A percentile compares a stretch with the other conserved stretches of the same genome.
phyloP scores from a whole-genome alignment of 2,113 vertebrate genomes.

The Nettapus auritus region DNA sequence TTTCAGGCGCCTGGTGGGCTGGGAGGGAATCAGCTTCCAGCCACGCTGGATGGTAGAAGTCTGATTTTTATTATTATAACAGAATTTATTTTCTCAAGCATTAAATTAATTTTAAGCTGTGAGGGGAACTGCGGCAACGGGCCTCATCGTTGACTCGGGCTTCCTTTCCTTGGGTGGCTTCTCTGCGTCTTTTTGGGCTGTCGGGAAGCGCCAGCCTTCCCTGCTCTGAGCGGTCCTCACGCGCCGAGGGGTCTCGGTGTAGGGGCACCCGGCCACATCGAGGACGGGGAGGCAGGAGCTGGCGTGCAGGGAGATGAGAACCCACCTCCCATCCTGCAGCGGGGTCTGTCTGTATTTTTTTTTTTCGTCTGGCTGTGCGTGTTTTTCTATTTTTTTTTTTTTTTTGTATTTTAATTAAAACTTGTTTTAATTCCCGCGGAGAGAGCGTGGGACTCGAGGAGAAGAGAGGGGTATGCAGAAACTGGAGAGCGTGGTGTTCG shows the following conservation, averaged over 20 bases:
- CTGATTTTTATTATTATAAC: constrained; percentile 12
- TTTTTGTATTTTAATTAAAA: constrained; percentile 36
- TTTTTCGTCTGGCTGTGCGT: constrained; percentile 48
- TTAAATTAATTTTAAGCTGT: constrained; percentile 51
- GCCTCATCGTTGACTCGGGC: constrained; percentile 23
- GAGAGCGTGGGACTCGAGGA: constrained; percentile 58
- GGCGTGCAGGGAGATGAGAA: constrained; percentile 39
- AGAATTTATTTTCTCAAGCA: constrained; percentile 63
- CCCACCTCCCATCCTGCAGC: constrained; percentile 18
- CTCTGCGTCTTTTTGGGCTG: not conserved
- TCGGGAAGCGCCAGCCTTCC: constrained; percentile 22
- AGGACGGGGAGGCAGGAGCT: constrained; percentile 32
- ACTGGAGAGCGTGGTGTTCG: constrained; percentile 10
- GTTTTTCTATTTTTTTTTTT: constrained; percentile 45
- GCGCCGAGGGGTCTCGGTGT: not conserved
- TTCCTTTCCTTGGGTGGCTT: constrained; percentile 52
- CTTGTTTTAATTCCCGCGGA: constrained; percentile 51
- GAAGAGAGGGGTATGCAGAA: constrained; percentile 22
- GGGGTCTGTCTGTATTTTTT: not conserved
- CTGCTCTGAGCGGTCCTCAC: not conserved
- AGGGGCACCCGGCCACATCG: not conserved
- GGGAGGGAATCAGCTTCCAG: constrained; percentile 51
- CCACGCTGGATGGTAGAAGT: constrained; percentile 8
- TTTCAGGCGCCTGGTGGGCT: constrained; percentile 6
- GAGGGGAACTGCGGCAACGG: not conserved